phyloP scores from a whole-genome alignment of 2,888 invertebrate species.

The Pandemis cinnamomeana region DNA sequence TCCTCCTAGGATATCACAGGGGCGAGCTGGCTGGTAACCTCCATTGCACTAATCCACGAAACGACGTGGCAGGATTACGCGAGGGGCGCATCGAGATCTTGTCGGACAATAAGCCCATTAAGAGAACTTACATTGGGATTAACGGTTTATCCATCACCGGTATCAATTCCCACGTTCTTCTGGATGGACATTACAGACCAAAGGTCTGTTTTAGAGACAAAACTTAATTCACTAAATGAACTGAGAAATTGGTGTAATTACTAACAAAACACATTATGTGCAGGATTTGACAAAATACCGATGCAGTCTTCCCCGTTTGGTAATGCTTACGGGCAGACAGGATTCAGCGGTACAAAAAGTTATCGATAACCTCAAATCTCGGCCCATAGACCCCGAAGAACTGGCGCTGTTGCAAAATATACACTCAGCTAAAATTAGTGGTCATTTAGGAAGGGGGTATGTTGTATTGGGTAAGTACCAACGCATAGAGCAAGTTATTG shows the following conservation, averaged over 20 bases:
- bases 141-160: slow-evolving; percentile 69
- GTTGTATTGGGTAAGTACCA: slow-evolving; percentile 21
- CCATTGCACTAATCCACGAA: slow-evolving; percentile 85
- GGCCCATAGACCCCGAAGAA: slow-evolving; percentile 69
- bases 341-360: slow-evolving; percentile 58
- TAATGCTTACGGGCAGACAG: slow-evolving; percentile 63
- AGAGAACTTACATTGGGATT: slow-evolving; percentile 74
- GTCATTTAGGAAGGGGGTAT: slow-evolving; percentile 72
- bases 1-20: slow-evolving; percentile 86
- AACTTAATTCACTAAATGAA: too few relatives aligned
- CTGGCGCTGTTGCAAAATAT: slow-evolving; percentile 69
- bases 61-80: slow-evolving; percentile 76
- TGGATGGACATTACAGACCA: slow-evolving; percentile 64
- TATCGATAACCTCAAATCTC: slow-evolving; percentile 60
- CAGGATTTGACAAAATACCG: slow-evolving; percentile 62
- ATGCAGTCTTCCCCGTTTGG: slow-evolving; percentile 61
- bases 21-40: slow-evolving; percentile 89
- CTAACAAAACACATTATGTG: slow-evolving; percentile 25
- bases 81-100: slow-evolving; percentile 84
- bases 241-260: too few relatives aligned
- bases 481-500: too few relatives aligned
- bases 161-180: slow-evolving; percentile 63
- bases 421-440: slow-evolving; percentile 59
- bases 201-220: slow-evolving; percentile 55
- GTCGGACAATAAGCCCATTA: slow-evolving; percentile 81